phyloP scores from a whole-genome alignment of 2,113 vertebrate species.

The Sylvilagus bachmani region DNA sequence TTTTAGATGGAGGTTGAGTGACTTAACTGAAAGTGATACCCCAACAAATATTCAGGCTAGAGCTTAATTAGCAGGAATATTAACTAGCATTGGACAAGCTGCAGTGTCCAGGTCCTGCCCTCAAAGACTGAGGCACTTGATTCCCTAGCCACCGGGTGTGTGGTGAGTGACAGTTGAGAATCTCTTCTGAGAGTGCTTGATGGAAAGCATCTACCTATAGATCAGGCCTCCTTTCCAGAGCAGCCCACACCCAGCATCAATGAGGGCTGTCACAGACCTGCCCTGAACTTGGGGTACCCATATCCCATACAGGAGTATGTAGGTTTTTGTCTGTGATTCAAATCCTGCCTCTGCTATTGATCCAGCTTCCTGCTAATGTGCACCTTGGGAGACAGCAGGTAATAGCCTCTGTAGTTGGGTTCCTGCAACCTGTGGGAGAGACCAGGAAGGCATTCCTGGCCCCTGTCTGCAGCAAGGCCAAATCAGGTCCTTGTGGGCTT shows the following conservation, averaged over 20 bases:
- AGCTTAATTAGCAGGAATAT: conserved; percentile 19
- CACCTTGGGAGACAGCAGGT: too few species aligned
- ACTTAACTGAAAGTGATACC: neutral
- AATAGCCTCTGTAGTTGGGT: too few species aligned
- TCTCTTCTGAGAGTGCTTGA: neutral
- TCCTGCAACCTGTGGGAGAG: too few species aligned
- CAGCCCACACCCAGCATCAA: neutral
- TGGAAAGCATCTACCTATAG: neutral
- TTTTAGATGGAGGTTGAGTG: conserved; percentile 4
- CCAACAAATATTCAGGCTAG: conserved; percentile 35
- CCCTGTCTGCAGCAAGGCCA: too few species aligned
- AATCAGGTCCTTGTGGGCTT: too few species aligned
- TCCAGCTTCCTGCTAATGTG: too few species aligned
- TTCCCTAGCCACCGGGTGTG: neutral
- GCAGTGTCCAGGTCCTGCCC: neutral
- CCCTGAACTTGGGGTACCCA: too few species aligned
- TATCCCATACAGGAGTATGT: too few species aligned
- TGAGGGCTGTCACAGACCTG: neutral
- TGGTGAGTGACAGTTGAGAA: neutral
- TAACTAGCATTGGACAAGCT: neutral
- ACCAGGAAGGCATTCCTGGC: too few species aligned
- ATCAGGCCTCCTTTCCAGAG: neutral
- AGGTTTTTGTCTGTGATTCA: too few species aligned
- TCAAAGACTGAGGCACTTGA: neutral
- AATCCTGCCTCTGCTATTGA: too few species aligned